Evolutionary conservation across 2,797 vertebrate species (phyloP).

Genomic region (Platyrinchus mystaceus): DNA sequence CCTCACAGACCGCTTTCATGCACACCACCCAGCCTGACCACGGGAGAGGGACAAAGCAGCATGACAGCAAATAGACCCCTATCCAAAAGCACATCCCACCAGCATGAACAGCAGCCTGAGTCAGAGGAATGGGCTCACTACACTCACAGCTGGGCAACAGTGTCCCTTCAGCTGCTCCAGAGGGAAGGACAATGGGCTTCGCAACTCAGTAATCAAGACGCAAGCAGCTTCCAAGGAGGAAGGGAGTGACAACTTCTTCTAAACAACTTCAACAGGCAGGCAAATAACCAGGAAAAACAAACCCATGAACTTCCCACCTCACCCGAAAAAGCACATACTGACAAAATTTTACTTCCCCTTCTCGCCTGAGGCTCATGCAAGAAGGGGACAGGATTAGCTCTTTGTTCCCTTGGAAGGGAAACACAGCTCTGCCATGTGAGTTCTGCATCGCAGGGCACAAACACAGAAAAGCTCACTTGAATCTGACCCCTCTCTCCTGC

Average conservation of each 20-base stretch:
- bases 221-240: neutral
- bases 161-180: neutral
- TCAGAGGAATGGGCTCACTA: rapidly evolving
- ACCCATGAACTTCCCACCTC: neutral
- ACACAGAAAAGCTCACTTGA: neutral
- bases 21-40: neutral
- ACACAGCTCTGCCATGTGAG: neutral
- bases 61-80: neutral
- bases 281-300: neutral
- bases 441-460: rapidly evolving
- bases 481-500: neutral
- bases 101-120: neutral
- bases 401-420: neutral
- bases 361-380: neutral
- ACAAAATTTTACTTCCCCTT: neutral
- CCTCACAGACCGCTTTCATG: rapidly evolving
- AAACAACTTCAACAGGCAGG: neutral
- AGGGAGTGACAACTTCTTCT: neutral
- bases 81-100: neutral
- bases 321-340: neutral
- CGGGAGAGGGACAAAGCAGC: neutral
- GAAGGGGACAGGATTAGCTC: neutral
- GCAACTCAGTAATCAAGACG: neutral
- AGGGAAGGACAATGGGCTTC: neutral
- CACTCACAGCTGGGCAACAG: rapidly evolving